A percentile compares a stretch with the other conserved stretches of the same genome.
phyloP scores from a whole-genome alignment of 2,797 vertebrate genomes.

The Hozukius guyotensis region DNA sequence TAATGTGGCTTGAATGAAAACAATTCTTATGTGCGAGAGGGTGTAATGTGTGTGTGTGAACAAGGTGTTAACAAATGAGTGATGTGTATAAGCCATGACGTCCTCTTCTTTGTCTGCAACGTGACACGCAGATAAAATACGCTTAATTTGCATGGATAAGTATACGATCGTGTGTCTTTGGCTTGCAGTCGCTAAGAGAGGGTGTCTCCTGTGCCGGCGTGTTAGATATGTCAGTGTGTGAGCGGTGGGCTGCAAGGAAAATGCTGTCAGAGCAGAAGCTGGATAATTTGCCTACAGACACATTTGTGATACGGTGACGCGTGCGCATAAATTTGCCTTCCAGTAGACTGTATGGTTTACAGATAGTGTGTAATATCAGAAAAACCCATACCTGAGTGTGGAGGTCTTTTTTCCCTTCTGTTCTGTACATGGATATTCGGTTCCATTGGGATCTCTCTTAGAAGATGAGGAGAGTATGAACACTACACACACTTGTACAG shows the following conservation, averaged over 20 bases:
- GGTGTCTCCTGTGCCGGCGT: slow-evolving; percentile 41
- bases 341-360: slow-evolving; percentile 52
- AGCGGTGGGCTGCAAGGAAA: slow-evolving; percentile 49
- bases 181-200: neutral
- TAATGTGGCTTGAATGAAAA: slow-evolving; percentile 44
- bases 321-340: slow-evolving; percentile 55
- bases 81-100: slow-evolving; percentile 15
- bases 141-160: slow-evolving; percentile 56
- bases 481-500: neutral
- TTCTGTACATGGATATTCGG: slow-evolving; percentile 27
- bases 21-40: neutral
- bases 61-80: slow-evolving; percentile 23
- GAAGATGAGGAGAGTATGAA: neutral
- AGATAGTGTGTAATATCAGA: slow-evolving; percentile 40
- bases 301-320: slow-evolving; percentile 52
- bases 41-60: slow-evolving; percentile 6
- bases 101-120: slow-evolving; percentile 12
- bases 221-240: slow-evolving; percentile 42
- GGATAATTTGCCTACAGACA: slow-evolving; percentile 66
- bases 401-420: neutral
- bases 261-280: slow-evolving; percentile 69
- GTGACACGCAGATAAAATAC: slow-evolving; percentile 39
- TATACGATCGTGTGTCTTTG: slow-evolving; percentile 22
- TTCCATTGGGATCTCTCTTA: slow-evolving; percentile 35
- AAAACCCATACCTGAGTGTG: slow-evolving; percentile 28